These are phyloP conservation scores for Hassar affinis DNA, from an alignment of 2,113 vertebrate genomes.

Conservation along the genomic window DNA sequence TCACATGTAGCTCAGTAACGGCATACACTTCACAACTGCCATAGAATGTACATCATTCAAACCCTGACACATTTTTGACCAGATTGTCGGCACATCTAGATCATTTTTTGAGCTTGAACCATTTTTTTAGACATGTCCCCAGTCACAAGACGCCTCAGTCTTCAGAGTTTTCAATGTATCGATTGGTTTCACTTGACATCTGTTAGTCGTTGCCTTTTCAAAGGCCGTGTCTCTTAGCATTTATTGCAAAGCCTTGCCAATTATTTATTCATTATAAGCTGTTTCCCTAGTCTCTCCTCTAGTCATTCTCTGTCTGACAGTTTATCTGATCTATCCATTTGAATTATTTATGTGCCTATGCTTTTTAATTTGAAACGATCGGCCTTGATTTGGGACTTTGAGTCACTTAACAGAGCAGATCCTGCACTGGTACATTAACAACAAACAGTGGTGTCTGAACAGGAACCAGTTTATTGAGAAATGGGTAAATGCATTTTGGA, in stretches of 20 bases:
- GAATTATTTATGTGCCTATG: background rate
- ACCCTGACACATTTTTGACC: constrained; percentile 4
- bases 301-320: background rate
- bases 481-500: background rate
- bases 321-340: background rate
- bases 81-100: background rate
- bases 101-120: background rate
- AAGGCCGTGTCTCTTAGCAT: background rate
- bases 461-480: background rate
- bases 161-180: background rate
- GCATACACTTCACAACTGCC: background rate
- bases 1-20: background rate
- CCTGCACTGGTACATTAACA: background rate
- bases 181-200: constrained; percentile 7
- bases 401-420: background rate
- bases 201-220: background rate
- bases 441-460: background rate
- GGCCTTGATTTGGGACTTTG: background rate
- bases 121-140: background rate
- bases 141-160: background rate
- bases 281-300: background rate
- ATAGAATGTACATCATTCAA: background rate
- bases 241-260: background rate
- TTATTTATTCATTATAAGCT: background rate
- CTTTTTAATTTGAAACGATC: background rate